Evolutionary conservation across 2,113 vertebrate species (phyloP).

Genomic region (Cyphotilapia sp.): DNA sequence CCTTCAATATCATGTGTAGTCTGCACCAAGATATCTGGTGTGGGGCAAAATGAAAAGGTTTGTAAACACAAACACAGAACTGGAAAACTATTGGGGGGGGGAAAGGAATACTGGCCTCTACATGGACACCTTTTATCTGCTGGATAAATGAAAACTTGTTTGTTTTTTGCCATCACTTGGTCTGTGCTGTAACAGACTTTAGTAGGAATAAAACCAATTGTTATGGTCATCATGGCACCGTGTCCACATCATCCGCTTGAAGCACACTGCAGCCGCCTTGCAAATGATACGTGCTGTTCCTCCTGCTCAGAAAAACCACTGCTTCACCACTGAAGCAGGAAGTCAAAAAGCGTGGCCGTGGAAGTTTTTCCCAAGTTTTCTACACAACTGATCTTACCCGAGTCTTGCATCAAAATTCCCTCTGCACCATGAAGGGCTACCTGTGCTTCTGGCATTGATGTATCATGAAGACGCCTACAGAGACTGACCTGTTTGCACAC

Average conservation of each 20-base stretch:
- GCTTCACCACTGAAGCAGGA: background rate
- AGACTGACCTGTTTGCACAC: background rate
- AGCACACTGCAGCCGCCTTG: background rate
- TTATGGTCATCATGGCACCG: background rate
- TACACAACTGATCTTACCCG: background rate
- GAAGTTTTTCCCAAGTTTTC: background rate
- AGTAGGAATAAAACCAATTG: background rate
- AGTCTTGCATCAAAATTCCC: background rate
- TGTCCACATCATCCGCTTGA: background rate
- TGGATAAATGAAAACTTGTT: constrained; percentile 7
- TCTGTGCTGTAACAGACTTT: background rate
- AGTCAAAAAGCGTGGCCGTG: background rate
- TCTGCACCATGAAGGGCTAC: background rate
- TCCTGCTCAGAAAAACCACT: background rate
- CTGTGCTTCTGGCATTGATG: background rate
- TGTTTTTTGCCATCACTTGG: background rate
- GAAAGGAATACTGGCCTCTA: background rate
- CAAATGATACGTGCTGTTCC: background rate
- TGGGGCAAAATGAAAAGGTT: background rate
- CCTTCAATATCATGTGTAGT: background rate
- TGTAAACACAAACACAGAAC: background rate
- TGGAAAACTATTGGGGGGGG: background rate
- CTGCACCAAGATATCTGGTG: background rate
- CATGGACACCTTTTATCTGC: background rate
- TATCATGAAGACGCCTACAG: background rate